Base-by-base conservation (phyloP, 2,797 vertebrate genomes). In the Buphagus erythrorhynchus region DNA sequence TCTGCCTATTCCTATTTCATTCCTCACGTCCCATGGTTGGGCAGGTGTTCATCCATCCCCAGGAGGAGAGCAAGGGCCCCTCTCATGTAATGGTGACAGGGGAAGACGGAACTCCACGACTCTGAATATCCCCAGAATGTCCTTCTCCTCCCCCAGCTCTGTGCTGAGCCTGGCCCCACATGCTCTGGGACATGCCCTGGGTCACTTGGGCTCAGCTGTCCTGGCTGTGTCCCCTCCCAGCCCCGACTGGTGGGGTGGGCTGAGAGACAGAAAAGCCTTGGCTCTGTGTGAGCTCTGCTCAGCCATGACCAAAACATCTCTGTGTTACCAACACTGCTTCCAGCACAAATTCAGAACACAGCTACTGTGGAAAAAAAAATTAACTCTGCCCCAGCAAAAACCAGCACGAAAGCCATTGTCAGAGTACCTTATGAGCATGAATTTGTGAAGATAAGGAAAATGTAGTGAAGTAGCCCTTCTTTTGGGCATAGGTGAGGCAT, bases 1-100 rank as follows among this genome's bases (percentile, higher is more conserved):
- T 45, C 18, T 59, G 38, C 38, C 38, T 13, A 4, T 52, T 75
- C 62, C 28, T 45, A 5, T 75, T 52, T 59, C 33, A 40, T 75
- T 69, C 33, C 16, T n/a, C 22, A 10, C 4, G 40, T 38, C 9
- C n/a, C 49, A 3, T 45, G 62, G 36, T 1, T 21, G 24, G 36
- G 29, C 36, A 45, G 36, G 7, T 48, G 59, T 18, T 43, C 19
- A 43, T 46, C 42, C 74, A 73, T 19, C 48, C 33, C 28, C 13
- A 51, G 62, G 12, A 49, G 61, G 17, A 57, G 18, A 51, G 46
- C 42, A 38, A 17, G n/a, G 17, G 6, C 28, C 36, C n/a, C 20
- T 13, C 24, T 2, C 1, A 0, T 6, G 4, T 16, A 6, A 12
- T 5, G 10, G 36, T 29, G 38, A 45, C 9, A 0, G 5, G 13